Percentiles rank a stretch among this genome's conserved stretches.
These are phyloP conservation scores for Ditula angustiorana DNA, from an alignment of 2,888 invertebrate species.

Conservation along the genomic window DNA sequence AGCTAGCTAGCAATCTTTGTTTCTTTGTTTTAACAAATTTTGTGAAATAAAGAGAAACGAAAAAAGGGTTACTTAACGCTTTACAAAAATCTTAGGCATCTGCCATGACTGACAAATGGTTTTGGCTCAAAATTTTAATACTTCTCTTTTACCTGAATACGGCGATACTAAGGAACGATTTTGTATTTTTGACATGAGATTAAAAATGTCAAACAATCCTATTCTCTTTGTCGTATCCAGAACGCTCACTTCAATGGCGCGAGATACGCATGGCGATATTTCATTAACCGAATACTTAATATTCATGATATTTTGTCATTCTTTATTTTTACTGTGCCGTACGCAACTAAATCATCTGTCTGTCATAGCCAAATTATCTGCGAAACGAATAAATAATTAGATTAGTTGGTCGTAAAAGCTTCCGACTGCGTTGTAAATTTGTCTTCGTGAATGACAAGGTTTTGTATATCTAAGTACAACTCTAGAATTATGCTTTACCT, in stretches of 20 bases:
- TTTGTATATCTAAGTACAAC: neutral
- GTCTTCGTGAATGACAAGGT: neutral
- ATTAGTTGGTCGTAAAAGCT: slow-evolving; percentile 23
- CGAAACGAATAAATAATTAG: slow-evolving; percentile 27
- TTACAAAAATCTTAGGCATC: no score
- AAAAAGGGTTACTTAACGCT: no score
- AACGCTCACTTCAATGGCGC: neutral
- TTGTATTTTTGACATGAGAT: no score
- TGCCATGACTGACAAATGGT: no score
- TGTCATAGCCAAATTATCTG: slow-evolving; percentile 35
- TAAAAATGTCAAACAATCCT: neutral
- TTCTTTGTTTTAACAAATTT: no score
- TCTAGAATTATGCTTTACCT: no score
- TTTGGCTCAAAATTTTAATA: no score
- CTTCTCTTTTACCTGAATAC: no score
- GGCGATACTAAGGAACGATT: no score
- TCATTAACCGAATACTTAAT: slow-evolving; percentile 40
- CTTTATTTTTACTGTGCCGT: slow-evolving; percentile 30
- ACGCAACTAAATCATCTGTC: slow-evolving; percentile 34
- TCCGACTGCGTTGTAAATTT: slow-evolving; percentile 15
- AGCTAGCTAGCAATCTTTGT: no score
- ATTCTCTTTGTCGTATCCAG: slow-evolving; percentile 14
- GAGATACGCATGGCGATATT: slow-evolving; percentile 37
- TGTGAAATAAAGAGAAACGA: no score
- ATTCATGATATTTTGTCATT: slow-evolving; percentile 41